These are phyloP conservation scores for Brevimyrus niger DNA, from an alignment of 2,113 vertebrate genomes.

Conservation along the genomic window DNA sequence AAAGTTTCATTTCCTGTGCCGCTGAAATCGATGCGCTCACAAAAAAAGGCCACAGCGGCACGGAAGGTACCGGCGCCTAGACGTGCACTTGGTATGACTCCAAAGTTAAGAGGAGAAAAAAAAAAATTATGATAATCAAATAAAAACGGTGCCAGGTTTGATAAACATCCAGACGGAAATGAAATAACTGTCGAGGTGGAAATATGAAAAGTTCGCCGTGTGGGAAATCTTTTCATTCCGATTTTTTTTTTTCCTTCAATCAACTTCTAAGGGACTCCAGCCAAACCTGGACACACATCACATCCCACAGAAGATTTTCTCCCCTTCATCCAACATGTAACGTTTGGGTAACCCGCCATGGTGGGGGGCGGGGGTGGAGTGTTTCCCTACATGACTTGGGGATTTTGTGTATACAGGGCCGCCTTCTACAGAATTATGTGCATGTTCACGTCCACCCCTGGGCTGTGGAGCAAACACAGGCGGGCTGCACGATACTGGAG, in stretches of 20 bases:
- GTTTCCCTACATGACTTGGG: slow-evolving; percentile 21
- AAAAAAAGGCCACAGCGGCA: slow-evolving; percentile 7
- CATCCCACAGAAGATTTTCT: slow-evolving; percentile 29
- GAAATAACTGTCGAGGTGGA: slow-evolving; percentile 77
- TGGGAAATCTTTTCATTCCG: slow-evolving; percentile 61
- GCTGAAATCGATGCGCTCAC: slow-evolving; percentile 50
- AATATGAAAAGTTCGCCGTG: slow-evolving; percentile 75
- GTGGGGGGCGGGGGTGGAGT: slow-evolving; percentile 24
- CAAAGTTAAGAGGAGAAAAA: slow-evolving; percentile 11
- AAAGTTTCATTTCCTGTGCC: slow-evolving; percentile 59
- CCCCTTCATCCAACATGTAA: slow-evolving; percentile 32
- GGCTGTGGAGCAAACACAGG: neutral
- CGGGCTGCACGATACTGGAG: neutral
- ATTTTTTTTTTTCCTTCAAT: slow-evolving; percentile 27
- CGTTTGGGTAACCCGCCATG: slow-evolving; percentile 28
- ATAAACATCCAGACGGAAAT: slow-evolving; percentile 82
- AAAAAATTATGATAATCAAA: neutral
- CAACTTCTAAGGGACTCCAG: slow-evolving; percentile 24
- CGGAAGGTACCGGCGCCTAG: slow-evolving; percentile 46
- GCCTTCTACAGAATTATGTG: neutral
- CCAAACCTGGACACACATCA: slow-evolving; percentile 22
- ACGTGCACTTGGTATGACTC: slow-evolving; percentile 55
- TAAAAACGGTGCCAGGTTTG: slow-evolving; percentile 61
- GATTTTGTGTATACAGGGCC: slow-evolving; percentile 3
- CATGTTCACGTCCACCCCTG: neutral